These are phyloP conservation scores for Brachylomia viminalis DNA, from an alignment of 2,888 invertebrate species.

Conservation along the genomic window DNA sequence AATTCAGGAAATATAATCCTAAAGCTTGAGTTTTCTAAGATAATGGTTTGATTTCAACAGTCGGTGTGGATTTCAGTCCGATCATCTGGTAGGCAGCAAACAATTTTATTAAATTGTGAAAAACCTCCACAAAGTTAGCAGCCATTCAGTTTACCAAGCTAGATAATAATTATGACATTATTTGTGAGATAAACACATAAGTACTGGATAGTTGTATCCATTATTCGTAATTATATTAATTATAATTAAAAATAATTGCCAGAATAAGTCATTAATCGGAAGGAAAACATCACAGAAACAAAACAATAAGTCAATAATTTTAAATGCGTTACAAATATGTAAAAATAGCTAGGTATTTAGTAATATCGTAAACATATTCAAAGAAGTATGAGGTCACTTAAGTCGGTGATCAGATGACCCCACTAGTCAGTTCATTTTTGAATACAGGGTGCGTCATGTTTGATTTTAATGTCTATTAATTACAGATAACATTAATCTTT, in stretches of 20 bases:
- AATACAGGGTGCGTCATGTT: slow-evolving; percentile 41
- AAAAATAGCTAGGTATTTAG: slow-evolving; percentile 20
- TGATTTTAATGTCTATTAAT: too few relatives aligned
- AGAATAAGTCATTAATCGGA: not conserved
- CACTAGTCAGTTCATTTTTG: slow-evolving; percentile 10
- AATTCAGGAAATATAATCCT: not conserved
- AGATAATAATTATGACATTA: not conserved
- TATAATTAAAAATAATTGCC: not conserved
- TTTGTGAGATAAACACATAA: not conserved
- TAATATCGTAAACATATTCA: slow-evolving; percentile 42
- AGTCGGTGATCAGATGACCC: slow-evolving; percentile 50
- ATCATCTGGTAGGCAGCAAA: not conserved
- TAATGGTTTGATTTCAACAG: too few relatives aligned
- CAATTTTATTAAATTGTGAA: not conserved
- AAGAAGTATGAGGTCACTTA: slow-evolving; percentile 58
- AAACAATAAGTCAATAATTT: slow-evolving; percentile 15
- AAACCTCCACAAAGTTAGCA: not conserved
- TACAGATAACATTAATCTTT: too few relatives aligned
- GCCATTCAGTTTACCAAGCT: not conserved
- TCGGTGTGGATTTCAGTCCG: not conserved
- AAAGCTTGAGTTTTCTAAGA: not conserved
- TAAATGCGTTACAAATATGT: not conserved
- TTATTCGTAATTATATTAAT: slow-evolving; percentile 6
- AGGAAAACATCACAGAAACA: slow-evolving; percentile 13
- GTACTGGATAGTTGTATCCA: too few relatives aligned